Percentiles rank a stretch among this genome's conserved stretches.
Evolutionary conservation across 1,140 invertebrate species (phyloP).

Genomic region (Conopomorpha cramerella): DNA sequence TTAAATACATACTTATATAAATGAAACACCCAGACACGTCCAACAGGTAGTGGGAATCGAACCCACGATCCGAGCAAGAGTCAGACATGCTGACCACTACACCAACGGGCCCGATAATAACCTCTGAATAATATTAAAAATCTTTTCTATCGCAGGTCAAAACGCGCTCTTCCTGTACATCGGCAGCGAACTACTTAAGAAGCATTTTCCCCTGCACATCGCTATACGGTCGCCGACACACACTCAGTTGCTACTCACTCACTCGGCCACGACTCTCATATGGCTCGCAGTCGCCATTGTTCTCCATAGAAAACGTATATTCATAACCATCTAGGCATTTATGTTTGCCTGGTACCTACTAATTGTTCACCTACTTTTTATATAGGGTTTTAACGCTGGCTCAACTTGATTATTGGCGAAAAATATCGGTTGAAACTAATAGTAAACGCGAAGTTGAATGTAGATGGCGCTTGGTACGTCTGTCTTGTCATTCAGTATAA

Average conservation of each 20-base stretch:
- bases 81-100: no score
- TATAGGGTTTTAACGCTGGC: no score
- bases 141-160: constrained; percentile 62
- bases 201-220: constrained; percentile 80
- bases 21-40: background rate
- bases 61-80: no score
- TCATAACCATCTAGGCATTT: constrained; percentile 72
- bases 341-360: no score
- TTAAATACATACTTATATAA: background rate
- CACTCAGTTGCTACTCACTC: constrained; percentile 67
- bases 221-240: constrained; percentile 67
- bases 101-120: no score
- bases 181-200: constrained; percentile 74
- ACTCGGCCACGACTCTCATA: constrained; percentile 73
- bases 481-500: no score
- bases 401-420: no score
- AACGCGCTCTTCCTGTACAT: constrained; percentile 83
- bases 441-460: no score
- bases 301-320: constrained; percentile 73
- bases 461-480: no score
- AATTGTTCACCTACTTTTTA: no score
- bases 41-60: no score
- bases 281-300: constrained; percentile 77
- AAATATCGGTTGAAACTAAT: no score
- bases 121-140: background rate